Evolutionary conservation across 1,140 invertebrate genomes (phyloP).

Genomic region (Cephus cinctus): DNA sequence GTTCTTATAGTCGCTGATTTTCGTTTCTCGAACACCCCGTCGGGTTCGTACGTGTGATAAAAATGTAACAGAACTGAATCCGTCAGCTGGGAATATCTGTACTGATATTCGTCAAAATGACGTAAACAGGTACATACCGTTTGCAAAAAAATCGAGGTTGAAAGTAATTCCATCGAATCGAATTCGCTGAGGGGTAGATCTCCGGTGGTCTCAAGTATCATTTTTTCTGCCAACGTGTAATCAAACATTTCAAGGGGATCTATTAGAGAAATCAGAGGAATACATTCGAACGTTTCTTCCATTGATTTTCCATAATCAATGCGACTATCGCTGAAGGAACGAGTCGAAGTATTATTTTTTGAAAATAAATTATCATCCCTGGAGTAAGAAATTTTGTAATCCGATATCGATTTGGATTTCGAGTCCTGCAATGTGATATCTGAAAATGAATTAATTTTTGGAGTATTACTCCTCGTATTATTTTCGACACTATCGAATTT

Average conservation of each 20-base stretch:
- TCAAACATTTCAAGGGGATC: slow-evolving; percentile 21
- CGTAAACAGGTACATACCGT: slow-evolving; percentile 50
- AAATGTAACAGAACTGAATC: slow-evolving; percentile 51
- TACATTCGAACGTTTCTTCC: slow-evolving; percentile 11
- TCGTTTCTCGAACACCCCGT: slow-evolving; percentile 40
- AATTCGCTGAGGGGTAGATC: slow-evolving; percentile 27
- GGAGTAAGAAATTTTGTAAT: no score
- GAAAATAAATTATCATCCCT: no score
- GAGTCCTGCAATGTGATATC: not conserved
- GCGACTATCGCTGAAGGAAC: slow-evolving; percentile 7
- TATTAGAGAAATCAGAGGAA: slow-evolving; percentile 11
- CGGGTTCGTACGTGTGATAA: slow-evolving; percentile 43
- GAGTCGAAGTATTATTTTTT: not conserved
- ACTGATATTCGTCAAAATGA: slow-evolving; percentile 47
- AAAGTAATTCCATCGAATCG: slow-evolving; percentile 27
- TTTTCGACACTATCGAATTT: not conserved
- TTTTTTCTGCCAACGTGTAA: not conserved
- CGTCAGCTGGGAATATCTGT: slow-evolving; percentile 44
- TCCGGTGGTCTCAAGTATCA: not conserved
- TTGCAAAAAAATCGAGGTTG: slow-evolving; percentile 22
- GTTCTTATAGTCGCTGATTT: slow-evolving; percentile 52
- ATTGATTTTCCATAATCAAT: slow-evolving; percentile 10
- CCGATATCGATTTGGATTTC: no score
- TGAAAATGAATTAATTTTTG: slow-evolving; percentile 1
- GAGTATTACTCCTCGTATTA: not conserved